These are phyloP conservation scores for Eupelmus urozonus DNA, from an alignment of 2,888 invertebrate species.

Conservation along the genomic window DNA sequence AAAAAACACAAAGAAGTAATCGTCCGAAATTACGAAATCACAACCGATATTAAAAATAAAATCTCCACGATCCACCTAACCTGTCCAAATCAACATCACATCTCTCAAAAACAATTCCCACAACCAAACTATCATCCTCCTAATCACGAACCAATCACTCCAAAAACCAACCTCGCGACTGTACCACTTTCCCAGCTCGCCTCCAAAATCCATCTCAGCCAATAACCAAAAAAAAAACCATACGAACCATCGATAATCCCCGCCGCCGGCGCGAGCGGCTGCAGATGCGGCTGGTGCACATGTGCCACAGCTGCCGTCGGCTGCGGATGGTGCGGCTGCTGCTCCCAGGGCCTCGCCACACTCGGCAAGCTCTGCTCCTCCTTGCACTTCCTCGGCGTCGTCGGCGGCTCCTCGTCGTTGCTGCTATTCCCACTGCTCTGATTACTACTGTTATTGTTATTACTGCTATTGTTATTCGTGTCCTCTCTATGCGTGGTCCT, in stretches of 20 bases:
- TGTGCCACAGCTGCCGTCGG: constrained; percentile 21
- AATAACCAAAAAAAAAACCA: background rate
- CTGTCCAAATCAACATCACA: too few species aligned
- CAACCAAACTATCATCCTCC: too few species aligned
- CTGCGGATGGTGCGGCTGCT: constrained; percentile 43
- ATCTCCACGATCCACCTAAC: too few species aligned
- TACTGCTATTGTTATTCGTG: constrained; percentile 21
- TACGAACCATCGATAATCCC: constrained; percentile 54
- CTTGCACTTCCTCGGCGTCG: background rate
- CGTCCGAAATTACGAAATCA: too few species aligned
- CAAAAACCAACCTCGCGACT: too few species aligned
- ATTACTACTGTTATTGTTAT: constrained; percentile 11
- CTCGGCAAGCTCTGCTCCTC: constrained; percentile 21
- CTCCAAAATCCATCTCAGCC: too few species aligned
- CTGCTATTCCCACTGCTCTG: constrained; percentile 25
- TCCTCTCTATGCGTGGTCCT: constrained; percentile 3
- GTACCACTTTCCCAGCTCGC: too few species aligned
- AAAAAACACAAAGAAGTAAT: too few species aligned
- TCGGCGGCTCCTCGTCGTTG: constrained; percentile 23
- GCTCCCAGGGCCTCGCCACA: constrained; percentile 57
- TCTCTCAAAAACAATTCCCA: too few species aligned
- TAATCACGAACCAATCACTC: too few species aligned
- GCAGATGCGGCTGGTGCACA: constrained; percentile 25
- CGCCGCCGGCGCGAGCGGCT: constrained; percentile 3
- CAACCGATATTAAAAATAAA: too few species aligned